Percentiles rank a stretch among this genome's conserved stretches.
Conservation (phyloP, 2,797 vertebrate genomes). For the Fratercula arctica region DNA sequence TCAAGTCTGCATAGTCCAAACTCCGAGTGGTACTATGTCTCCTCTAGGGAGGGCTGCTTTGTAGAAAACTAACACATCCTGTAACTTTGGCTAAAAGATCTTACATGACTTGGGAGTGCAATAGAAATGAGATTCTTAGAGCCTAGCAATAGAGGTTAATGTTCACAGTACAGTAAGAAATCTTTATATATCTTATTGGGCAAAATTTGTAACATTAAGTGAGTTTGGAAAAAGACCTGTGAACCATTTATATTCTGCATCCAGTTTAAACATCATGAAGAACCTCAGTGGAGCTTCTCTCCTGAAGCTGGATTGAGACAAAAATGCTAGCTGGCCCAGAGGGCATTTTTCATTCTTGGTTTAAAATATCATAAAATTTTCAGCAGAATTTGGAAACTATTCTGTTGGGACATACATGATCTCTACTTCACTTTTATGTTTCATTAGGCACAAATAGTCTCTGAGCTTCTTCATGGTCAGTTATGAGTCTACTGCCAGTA, state of each 20-base stretch:
- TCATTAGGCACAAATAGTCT: not conserved
- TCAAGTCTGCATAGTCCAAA: not conserved
- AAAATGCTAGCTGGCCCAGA: not conserved
- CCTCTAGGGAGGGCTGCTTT: not conserved
- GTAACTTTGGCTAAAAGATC: not conserved
- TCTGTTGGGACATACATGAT: not conserved
- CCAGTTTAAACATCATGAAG: not conserved
- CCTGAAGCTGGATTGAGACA: not conserved
- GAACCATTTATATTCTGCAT: not conserved
- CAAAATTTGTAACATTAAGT: not conserved
- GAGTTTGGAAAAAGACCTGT: not conserved
- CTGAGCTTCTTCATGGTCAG: not conserved
- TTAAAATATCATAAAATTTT: not conserved
- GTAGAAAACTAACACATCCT: not conserved
- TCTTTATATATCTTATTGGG: not conserved
- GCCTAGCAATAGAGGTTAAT: not conserved
- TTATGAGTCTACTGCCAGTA: not conserved
- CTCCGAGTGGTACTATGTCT: too few relatives aligned
- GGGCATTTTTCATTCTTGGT: not conserved
- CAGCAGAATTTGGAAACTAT: not conserved
- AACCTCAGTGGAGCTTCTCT: not conserved
- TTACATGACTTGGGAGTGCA: fast-evolving
- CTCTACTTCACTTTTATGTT: not conserved
- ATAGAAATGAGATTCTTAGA: not conserved
- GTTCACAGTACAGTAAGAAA: not conserved